A percentile compares a stretch with the other conserved stretches of the same genome.
These are phyloP conservation scores for Tenthredo mesomela DNA, from an alignment of 2,888 invertebrate genomes.

Conservation along the genomic window DNA sequence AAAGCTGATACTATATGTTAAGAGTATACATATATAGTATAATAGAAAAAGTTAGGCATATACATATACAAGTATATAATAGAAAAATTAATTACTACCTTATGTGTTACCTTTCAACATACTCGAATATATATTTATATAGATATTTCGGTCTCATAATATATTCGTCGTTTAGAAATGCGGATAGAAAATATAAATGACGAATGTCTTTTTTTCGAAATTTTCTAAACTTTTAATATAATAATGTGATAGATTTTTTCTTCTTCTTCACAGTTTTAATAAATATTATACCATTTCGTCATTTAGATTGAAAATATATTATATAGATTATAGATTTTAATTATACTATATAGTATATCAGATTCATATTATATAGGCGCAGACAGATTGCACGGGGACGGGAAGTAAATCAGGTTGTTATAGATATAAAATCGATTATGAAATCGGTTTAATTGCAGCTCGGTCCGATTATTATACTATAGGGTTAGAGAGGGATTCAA, in stretches of 20 bases:
- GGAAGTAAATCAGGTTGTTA: slow-evolving; percentile 30
- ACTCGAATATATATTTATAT: no score
- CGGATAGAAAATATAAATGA: neutral
- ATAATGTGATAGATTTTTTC: no score
- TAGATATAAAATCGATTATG: slow-evolving; percentile 31
- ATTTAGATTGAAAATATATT: neutral
- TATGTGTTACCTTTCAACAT: slow-evolving; percentile 25
- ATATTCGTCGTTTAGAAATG: no score
- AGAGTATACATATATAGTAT: neutral
- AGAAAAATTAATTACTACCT: slow-evolving; percentile 20
- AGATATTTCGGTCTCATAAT: no score
- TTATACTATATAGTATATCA: neutral
- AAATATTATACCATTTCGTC: no score
- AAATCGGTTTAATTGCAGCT: slow-evolving; percentile 31
- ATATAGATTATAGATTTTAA: neutral
- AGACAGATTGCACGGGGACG: neutral
- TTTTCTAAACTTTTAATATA: neutral
- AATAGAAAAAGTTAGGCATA: neutral
- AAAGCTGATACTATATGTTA: neutral
- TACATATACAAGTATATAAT: no score
- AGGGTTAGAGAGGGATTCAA: neutral
- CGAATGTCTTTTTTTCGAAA: neutral
- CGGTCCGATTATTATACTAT: neutral
- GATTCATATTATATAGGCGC: neutral
- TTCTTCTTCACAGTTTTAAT: no score